These are phyloP conservation scores for Sycophila sp. DNA, from an alignment of 1,140 invertebrate species.

Conservation along the genomic window DNA sequence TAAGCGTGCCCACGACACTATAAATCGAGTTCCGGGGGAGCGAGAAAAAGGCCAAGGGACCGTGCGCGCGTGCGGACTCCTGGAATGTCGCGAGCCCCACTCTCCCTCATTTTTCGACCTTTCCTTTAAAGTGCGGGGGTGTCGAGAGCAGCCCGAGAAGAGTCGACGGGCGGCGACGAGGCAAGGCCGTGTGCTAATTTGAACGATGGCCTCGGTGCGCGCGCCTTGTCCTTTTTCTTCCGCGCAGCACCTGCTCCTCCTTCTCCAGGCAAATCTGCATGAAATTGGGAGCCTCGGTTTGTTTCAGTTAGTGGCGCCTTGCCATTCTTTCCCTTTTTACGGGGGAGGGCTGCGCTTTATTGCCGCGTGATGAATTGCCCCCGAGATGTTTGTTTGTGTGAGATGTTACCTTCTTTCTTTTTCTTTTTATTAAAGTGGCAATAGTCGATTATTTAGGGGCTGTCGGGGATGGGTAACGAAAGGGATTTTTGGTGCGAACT, in stretches of 20 bases:
- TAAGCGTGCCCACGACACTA: constrained; percentile 24
- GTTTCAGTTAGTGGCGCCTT: background rate
- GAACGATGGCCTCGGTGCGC: background rate
- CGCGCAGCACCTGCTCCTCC: background rate
- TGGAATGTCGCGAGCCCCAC: too few species aligned
- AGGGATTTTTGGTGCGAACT: too few species aligned
- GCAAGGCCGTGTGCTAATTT: constrained; percentile 1
- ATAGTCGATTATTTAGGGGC: too few species aligned
- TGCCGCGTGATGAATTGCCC: background rate
- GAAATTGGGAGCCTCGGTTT: constrained; percentile 5
- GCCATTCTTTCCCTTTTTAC: background rate
- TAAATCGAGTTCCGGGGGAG: constrained; percentile 31
- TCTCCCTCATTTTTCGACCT: too few species aligned
- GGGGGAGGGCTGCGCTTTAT: background rate
- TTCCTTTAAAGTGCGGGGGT: background rate
- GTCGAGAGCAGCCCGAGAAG: background rate
- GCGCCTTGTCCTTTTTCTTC: background rate
- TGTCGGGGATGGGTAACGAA: too few species aligned
- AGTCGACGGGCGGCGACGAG: background rate
- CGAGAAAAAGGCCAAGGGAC: too few species aligned
- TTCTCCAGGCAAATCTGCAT: constrained; percentile 5
- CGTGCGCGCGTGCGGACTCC: constrained; percentile 12
- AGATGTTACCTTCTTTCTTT: background rate
- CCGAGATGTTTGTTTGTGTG: too few species aligned
- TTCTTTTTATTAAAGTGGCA: too few species aligned